These are phyloP conservation scores for Drosophila pectinifera DNA, from an alignment of 1,140 invertebrate species.

Conservation along the genomic window DNA sequence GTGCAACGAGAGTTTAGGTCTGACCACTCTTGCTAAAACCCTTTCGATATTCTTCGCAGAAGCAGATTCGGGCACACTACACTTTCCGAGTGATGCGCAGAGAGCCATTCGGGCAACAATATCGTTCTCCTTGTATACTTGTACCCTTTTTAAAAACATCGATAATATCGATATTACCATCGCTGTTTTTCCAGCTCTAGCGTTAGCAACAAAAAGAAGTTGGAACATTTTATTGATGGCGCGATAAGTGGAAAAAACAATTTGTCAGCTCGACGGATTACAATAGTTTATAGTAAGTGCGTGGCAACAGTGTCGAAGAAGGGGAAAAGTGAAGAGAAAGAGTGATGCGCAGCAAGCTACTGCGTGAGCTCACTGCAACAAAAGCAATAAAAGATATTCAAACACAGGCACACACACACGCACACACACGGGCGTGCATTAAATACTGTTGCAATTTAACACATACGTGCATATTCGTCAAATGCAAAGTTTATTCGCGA, in stretches of 20 bases:
- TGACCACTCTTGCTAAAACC: neutral
- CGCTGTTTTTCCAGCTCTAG: constrained; percentile 4
- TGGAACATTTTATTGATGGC: constrained; percentile 26
- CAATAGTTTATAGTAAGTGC: constrained; percentile 39
- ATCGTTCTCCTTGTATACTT: too few relatives aligned
- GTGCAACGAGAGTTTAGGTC: neutral
- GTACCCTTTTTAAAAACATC: too few relatives aligned
- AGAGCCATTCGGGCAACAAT: too few relatives aligned
- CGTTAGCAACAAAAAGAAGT: constrained; percentile 8
- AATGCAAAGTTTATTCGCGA: constrained; percentile 40
- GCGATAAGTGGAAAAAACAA: constrained; percentile 42
- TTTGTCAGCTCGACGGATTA: constrained; percentile 12
- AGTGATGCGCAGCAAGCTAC: constrained; percentile 51
- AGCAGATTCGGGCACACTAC: neutral
- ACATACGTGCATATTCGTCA: constrained; percentile 29
- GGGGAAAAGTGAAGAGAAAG: constrained; percentile 5
- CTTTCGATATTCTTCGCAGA: neutral
- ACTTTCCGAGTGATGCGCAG: neutral
- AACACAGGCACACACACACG: constrained; percentile 10
- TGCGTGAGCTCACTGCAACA: constrained; percentile 50
- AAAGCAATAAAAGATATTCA: constrained; percentile 45
- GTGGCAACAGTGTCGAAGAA: constrained; percentile 9
- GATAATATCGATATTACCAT: neutral
- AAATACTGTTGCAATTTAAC: constrained; percentile 24
- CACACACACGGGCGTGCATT: constrained; percentile 24